phyloP scores from a whole-genome alignment of 37 sponge, comb jelly and placozoan species.

The Ianthella basta region DNA sequence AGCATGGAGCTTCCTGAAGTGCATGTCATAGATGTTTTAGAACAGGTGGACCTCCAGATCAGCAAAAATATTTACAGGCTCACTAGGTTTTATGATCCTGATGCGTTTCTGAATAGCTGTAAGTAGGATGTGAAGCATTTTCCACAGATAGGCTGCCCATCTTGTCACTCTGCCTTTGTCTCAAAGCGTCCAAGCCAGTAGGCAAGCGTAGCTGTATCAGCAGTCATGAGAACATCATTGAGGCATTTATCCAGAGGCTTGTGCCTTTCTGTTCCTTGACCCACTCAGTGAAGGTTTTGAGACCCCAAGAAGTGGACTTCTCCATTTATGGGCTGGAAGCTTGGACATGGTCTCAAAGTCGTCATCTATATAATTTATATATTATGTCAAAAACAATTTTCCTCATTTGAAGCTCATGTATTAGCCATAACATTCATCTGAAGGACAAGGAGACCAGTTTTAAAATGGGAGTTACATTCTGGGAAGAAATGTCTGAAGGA shows the following conservation, averaged over 20 bases:
- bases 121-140: neutral
- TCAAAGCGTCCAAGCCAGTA: neutral
- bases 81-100: slow-evolving; percentile 1
- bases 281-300: neutral
- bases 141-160: neutral
- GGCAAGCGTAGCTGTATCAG: neutral
- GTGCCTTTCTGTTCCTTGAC: neutral
- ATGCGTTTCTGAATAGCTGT: slow-evolving; percentile 29
- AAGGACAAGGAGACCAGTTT: too few species aligned
- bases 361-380: too few species aligned
- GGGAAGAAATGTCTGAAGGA: too few species aligned
- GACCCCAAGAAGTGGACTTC: slow-evolving; percentile 1
- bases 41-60: neutral
- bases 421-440: too few species aligned
- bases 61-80: too few species aligned
- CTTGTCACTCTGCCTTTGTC: neutral
- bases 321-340: too few species aligned
- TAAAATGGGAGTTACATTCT: too few species aligned
- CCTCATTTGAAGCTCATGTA: too few species aligned
- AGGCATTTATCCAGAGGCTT: neutral
- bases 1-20: neutral
- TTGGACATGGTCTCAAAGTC: too few species aligned
- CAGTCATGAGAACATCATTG: neutral
- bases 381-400: too few species aligned
- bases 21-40: neutral